Evolutionary conservation across 2,888 invertebrate species (phyloP), one percentile per base, ranked within the genome.

Genomic region (Glaucopsyche alexis): DNA sequence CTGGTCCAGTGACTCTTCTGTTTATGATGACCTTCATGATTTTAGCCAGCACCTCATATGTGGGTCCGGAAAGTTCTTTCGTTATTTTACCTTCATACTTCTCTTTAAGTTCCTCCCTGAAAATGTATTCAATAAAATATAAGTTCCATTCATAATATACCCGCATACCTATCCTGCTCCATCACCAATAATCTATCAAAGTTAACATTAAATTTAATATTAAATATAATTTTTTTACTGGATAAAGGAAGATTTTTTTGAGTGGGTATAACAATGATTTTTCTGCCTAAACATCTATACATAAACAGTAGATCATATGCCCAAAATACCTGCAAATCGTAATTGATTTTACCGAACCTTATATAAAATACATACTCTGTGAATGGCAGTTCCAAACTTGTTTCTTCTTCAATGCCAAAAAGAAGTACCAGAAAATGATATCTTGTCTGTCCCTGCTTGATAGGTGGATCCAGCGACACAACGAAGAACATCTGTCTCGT

Each of bases 401-500:
- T 97, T 84, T 98, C 98, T 82, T 99, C 99, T 81, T 99, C 99
- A 82, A 97, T 97, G 67, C 96, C 96, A 87, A 99, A 99, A 66
- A 99, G 92, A 74, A 99, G 93, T 13, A 99, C 99, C 75, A 99
- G 92, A 85, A 98, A 99, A 82, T 99, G 99, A 85, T 99, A 99
- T 77, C 99, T 94, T 0, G 99, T 99, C 93, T 99, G 99, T 71
- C 99, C 99, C 87, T 99, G 99, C 84, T 99, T 99, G 80, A 99
- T 99, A 0, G 99, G 99, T 1, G 99, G 99, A 94, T 99, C 99
- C 80, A 99, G 93, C 72, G 98, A 98, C 73, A 99, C 97, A 65
- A 99, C 99, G 86, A 99, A 99, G 91, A 98, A 99, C 95, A 98
- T 99, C 88, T 99, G 99, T 1, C 99, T 94, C n/a, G 96, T 97